phyloP scores from a whole-genome alignment of 2,113 vertebrate species.

The Spea bombifrons region DNA sequence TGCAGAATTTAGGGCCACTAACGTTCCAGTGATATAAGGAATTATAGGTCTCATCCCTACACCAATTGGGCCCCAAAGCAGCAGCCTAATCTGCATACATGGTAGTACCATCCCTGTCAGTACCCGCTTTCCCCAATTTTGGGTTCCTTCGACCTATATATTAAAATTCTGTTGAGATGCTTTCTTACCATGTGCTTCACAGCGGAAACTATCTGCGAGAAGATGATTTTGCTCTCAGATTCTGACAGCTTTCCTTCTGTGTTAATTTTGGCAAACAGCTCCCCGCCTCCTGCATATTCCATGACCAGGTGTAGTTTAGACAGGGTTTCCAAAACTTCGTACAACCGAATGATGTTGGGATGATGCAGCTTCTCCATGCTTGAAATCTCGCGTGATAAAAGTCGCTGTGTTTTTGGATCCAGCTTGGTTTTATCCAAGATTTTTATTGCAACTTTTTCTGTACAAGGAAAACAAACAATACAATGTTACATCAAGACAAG shows the following conservation, averaged over 20 bases:
- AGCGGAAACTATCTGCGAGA: constrained; percentile 93
- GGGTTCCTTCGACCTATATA: too few relatives aligned
- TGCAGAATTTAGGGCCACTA: too few relatives aligned
- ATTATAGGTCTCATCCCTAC: too few relatives aligned
- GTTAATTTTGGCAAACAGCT: constrained; percentile 92
- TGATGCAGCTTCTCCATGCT: constrained; percentile 97
- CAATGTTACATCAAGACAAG: not conserved
- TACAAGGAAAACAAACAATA: constrained; percentile 29
- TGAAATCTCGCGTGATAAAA: constrained; percentile 92
- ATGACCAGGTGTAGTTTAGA: constrained; percentile 91
- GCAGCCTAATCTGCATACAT: too few relatives aligned
- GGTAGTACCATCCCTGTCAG: too few relatives aligned
- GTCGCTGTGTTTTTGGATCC: constrained; percentile 89
- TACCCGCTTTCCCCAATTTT: too few relatives aligned
- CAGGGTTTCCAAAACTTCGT: constrained; percentile 96
- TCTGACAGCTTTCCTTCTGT: constrained; percentile 88
- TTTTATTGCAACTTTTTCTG: constrained; percentile 98
- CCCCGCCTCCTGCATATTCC: constrained; percentile 92
- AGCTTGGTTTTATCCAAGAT: constrained; percentile 96
- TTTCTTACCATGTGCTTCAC: constrained; percentile 93
- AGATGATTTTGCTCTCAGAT: constrained; percentile 83
- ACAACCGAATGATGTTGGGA: constrained; percentile 93
- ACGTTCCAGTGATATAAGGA: too few relatives aligned
- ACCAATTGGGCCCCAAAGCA: too few relatives aligned
- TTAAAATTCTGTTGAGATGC: too few relatives aligned